Evolutionary conservation across 2,113 vertebrate genomes (phyloP).

Genomic region (Electrona antarctica): DNA sequence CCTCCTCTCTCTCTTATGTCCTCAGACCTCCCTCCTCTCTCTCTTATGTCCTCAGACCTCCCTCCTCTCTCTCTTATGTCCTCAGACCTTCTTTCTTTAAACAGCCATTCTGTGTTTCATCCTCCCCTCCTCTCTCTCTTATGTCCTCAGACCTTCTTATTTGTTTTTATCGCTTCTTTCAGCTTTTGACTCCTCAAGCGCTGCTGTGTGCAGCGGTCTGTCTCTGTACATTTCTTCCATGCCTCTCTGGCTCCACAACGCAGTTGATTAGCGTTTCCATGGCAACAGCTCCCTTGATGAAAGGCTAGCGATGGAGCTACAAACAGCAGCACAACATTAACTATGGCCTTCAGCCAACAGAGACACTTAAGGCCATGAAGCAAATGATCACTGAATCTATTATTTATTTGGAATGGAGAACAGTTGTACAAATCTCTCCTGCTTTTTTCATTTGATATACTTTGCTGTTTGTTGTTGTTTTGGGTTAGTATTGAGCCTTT

Average conservation of each 20-base stretch:
- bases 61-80: background rate
- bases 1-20: background rate
- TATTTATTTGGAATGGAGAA: too few relatives aligned
- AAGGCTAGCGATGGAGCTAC: background rate
- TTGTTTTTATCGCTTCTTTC: background rate
- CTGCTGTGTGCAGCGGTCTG: background rate
- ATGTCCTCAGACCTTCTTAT: background rate
- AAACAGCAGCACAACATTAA: too few relatives aligned
- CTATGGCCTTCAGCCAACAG: too few relatives aligned
- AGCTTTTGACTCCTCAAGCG: background rate
- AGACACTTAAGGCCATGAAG: too few relatives aligned
- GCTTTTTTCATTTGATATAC: too few relatives aligned
- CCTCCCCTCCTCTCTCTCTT: background rate
- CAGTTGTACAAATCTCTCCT: too few relatives aligned
- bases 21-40: background rate
- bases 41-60: background rate
- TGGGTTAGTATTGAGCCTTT: too few relatives aligned
- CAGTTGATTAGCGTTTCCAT: conserved; percentile 10
- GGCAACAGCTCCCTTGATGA: background rate
- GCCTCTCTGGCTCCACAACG: background rate
- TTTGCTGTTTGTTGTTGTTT: too few relatives aligned
- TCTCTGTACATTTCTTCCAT: background rate
- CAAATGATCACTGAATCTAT: too few relatives aligned
- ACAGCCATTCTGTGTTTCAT: too few relatives aligned
- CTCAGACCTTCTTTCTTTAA: background rate